Evolutionary conservation across 2,888 invertebrate species (phyloP), one percentile per base, ranked within the genome.

Genomic region (Aphodius sticticus): DNA sequence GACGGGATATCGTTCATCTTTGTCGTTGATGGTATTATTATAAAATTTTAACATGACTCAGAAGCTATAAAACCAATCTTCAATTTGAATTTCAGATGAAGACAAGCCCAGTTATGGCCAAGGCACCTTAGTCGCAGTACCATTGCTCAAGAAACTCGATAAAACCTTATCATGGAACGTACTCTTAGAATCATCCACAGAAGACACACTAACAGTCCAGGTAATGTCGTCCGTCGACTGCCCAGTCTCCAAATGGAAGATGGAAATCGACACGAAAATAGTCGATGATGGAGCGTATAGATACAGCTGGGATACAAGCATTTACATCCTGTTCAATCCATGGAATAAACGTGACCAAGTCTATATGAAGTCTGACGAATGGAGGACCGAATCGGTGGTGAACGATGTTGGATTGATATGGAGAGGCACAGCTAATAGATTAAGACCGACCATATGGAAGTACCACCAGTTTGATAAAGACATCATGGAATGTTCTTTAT

Each of bases 321-420:
- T 97, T 82, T 97, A 95, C 86, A 89, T 98, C 0, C 91, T 98
- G 2, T 98, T 96, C 87, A 98, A 98, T 90, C 96, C 97, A 0
- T 98, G 98, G 98, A 95, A 96, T 87, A 89, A 91, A 69, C 91
- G 92, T 76, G 94, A 94, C 85, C 93, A 92, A 84, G 94, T 94
- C 0, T 94, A 91, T 85, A 84, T 95, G 88, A 91, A 91, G 38
- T 90, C 91, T 76, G 94, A 95, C 74, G 93, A 93, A 37, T 92
- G 93, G 86, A 92, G 96, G 5, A 93, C 95, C 78, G 98, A 98
- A 87, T 96, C 96, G 86, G 94, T 98, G 0, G 89, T 96, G 87
- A 93, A 94, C 83, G 97, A 98, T 83, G 95, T 95, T 0, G 98
- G 98, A 0, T 90, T 98, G 16, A 96, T 98, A 87, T 98, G 96